Evolutionary conservation across 2,797 vertebrate genomes (phyloP), one percentile per base, ranked within the genome.

Genomic region (Octomys mimax): DNA sequence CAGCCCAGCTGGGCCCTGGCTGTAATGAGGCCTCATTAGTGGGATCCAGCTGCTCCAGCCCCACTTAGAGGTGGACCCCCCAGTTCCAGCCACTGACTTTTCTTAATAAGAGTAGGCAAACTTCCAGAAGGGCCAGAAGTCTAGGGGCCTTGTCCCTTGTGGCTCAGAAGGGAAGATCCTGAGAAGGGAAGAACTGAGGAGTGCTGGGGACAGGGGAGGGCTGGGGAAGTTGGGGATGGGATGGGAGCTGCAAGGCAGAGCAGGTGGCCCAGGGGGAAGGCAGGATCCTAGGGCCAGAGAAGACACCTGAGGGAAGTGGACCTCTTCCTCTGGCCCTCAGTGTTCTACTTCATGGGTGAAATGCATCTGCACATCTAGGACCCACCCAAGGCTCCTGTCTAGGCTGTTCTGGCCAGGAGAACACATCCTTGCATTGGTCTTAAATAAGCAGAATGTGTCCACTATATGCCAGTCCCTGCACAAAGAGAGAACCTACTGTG

Each of bases 1-100:
- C 39, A 83, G 89, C 97, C 96, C 97, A 96, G 97, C 97, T 96
- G 96, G 97, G 97, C 92, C 86, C 95, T 95, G 97, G 80, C 93
- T 88, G 97, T 99, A 99, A 99, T 98, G 98, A 99, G 98, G 97
- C 98, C 98, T 99, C 98, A 98, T 99, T 99, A 99, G 98, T 3
- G 64, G 98, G 94, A 98, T 98, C 98, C 98, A 99, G 98, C 98
- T 99, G 98, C 97, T 97, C 95, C n/a, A 70, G 96, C 92, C 96
- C 90, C 93, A 93, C 94, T 97, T 92, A 97, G 96, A 97, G 80
- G 95, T 96, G 6, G 78, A 89, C 92, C 95, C 94, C 95, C 95
- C 49, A 73, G 36, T 86, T 84, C 94, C 85, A 24, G 68, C 52
- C 57, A 73, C 96, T 98, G 98, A 97, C 97, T 97, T 97, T 93